Evolutionary conservation across 2,888 invertebrate species (phyloP).

Genomic region (Graphium colonna): DNA sequence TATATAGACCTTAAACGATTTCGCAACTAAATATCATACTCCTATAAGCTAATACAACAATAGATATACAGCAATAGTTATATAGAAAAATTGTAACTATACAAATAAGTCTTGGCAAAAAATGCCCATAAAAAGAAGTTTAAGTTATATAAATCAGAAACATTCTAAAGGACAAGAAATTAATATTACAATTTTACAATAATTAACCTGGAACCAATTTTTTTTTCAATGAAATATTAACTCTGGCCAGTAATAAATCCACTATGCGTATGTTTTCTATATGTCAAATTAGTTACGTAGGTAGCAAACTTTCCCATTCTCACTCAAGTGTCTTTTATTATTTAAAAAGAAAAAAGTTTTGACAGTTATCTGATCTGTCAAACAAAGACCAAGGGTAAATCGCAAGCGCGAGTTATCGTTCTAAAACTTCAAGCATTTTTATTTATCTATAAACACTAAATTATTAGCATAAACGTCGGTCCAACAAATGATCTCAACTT

Average conservation of each 20-base stretch:
- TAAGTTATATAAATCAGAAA: conserved; percentile 1
- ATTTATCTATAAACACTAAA: neutral
- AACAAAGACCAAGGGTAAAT: neutral
- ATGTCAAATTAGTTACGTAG: neutral
- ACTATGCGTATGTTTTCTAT: neutral
- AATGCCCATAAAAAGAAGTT: neutral
- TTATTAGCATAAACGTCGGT: neutral
- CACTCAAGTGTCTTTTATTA: neutral
- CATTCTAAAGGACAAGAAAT: neutral
- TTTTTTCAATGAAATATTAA: neutral
- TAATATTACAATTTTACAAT: neutral
- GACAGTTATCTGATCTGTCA: neutral
- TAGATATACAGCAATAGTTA: conserved; percentile 2
- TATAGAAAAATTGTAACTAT: conserved; percentile 12
- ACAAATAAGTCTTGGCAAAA: conserved; percentile 19
- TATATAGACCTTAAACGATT: neutral
- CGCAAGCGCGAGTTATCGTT: neutral
- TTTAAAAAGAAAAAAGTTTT: neutral
- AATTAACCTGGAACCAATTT: neutral
- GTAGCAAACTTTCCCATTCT: neutral
- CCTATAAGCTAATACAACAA: conserved; percentile 16
- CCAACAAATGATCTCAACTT: neutral
- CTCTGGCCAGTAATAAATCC: neutral
- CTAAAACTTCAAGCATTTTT: conserved; percentile 1
- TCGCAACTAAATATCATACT: conserved; percentile 13